Percentiles rank a stretch among this genome's conserved stretches.
Conservation (phyloP, 2,888 invertebrate genomes). For the Epistrophella euchroma region DNA sequence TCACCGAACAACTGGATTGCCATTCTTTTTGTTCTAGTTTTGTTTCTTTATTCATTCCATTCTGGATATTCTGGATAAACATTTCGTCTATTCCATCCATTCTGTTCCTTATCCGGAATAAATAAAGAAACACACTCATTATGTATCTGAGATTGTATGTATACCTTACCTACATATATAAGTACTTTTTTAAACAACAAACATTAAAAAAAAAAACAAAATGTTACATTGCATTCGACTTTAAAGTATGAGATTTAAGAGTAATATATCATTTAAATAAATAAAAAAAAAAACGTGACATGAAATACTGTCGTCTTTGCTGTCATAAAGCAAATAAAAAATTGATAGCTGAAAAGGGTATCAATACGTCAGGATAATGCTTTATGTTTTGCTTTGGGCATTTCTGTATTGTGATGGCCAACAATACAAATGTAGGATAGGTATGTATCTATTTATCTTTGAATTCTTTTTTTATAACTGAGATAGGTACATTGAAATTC, state of each 20-base stretch:
- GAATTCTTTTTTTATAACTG: background rate
- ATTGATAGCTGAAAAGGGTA: background rate
- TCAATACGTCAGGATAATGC: constrained; percentile 8
- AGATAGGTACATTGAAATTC: background rate
- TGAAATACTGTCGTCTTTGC: background rate
- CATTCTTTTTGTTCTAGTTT: too few relatives aligned
- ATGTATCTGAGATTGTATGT: too few relatives aligned
- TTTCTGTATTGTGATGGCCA: constrained; percentile 6
- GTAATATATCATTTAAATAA: background rate
- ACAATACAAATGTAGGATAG: background rate
- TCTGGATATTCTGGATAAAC: too few relatives aligned
- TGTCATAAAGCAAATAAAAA: background rate
- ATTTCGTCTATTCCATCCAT: too few relatives aligned
- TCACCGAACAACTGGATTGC: too few relatives aligned
- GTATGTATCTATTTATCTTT: background rate
- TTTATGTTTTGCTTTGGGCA: constrained; percentile 14
- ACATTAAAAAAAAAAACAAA: background rate
- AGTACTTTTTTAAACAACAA: too few relatives aligned
- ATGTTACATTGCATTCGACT: background rate
- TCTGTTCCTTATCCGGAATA: too few relatives aligned
- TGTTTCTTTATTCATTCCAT: too few relatives aligned
- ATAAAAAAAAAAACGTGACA: background rate
- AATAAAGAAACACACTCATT: too few relatives aligned
- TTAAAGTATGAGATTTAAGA: background rate
- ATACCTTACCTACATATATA: too few relatives aligned